Conservation (phyloP, 2,113 vertebrate species). For the Pachycephala philippinensis region DNA sequence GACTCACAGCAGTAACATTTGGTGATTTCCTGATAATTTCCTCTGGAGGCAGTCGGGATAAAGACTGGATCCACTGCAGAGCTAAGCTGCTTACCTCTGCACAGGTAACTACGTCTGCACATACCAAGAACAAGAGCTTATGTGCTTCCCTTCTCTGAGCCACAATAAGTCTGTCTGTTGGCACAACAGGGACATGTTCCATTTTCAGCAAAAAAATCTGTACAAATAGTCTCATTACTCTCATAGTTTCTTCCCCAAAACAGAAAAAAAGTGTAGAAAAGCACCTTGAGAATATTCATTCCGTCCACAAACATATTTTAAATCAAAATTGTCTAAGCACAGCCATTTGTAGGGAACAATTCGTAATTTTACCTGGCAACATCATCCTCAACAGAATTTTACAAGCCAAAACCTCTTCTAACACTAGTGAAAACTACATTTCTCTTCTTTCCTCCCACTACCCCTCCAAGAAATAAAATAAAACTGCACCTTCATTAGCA, state of each 20-base stretch:
- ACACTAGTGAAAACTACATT: neutral
- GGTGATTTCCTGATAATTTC: neutral
- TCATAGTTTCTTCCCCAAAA: neutral
- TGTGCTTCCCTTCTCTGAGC: neutral
- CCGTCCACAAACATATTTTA: neutral
- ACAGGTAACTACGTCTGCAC: neutral
- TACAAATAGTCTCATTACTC: neutral
- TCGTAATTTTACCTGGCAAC: neutral
- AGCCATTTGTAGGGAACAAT: neutral
- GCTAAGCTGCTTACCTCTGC: slow-evolving; percentile 5
- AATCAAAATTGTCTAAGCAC: neutral
- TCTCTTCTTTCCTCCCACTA: neutral
- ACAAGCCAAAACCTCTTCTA: neutral
- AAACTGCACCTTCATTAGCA: neutral
- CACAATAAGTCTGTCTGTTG: neutral
- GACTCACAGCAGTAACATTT: neutral
- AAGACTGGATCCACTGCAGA: neutral
- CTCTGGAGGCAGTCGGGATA: neutral
- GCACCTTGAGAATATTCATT: neutral
- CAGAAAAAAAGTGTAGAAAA: neutral
- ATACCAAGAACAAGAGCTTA: neutral
- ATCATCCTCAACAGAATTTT: neutral
- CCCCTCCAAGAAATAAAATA: neutral
- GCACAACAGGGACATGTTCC: neutral
- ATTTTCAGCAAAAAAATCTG: neutral